A percentile compares a stretch with the other conserved stretches of the same genome.
Evolutionary conservation across 1,140 invertebrate genomes (phyloP).

Genomic region (Bombus terrestris): DNA sequence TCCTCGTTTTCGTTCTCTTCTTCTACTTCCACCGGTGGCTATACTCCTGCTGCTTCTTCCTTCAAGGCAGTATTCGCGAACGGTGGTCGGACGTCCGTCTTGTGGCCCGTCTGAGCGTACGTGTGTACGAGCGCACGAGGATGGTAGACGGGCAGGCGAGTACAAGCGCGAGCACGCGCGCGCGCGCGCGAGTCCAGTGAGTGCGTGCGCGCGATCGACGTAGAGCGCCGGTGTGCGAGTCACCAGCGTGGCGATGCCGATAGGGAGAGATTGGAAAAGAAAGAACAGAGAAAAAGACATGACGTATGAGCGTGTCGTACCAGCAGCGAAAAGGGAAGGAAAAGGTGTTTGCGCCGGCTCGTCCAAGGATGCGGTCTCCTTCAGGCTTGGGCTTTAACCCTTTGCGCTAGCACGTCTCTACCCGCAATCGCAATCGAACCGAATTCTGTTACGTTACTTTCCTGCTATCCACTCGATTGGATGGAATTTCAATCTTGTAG

Average conservation of each 20-base stretch:
- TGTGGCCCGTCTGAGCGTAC: slow-evolving; percentile 44
- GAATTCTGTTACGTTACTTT: neutral
- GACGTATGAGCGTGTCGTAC: neutral
- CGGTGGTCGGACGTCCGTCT: slow-evolving; percentile 44
- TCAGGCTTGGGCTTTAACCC: neutral
- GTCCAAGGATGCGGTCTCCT: neutral
- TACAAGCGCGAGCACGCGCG: neutral
- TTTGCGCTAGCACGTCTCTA: slow-evolving; percentile 7
- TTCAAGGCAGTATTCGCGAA: slow-evolving; percentile 54
- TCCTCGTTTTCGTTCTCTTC: neutral
- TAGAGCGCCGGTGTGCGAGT: neutral
- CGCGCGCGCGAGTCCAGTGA: neutral
- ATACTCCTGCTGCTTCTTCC: slow-evolving; percentile 19
- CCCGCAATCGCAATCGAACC: neutral
- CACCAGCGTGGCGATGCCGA: slow-evolving; percentile 9
- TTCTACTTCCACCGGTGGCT: slow-evolving; percentile 25
- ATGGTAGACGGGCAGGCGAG: neutral
- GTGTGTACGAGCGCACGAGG: neutral
- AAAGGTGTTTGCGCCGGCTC: neutral
- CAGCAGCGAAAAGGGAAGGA: neutral
- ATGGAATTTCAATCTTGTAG: neutral
- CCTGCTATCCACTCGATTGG: neutral
- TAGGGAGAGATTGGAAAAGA: slow-evolving; percentile 19
- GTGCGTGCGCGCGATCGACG: slow-evolving; percentile 6
- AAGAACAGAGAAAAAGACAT: slow-evolving; percentile 8